These are phyloP conservation scores for Sphaerophoria taeniata DNA, from an alignment of 2,888 invertebrate species.

Conservation along the genomic window DNA sequence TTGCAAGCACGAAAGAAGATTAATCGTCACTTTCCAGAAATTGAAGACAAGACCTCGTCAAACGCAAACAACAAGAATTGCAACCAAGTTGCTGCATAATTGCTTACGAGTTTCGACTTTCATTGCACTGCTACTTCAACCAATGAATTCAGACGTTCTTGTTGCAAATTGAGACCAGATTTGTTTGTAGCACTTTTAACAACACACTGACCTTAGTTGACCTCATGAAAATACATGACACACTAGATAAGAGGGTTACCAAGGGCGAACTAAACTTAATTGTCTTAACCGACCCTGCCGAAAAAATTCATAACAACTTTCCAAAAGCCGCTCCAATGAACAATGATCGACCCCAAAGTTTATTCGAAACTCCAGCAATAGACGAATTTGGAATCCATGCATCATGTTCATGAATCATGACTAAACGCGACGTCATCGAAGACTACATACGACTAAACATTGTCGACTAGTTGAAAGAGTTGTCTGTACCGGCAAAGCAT, in stretches of 20 bases:
- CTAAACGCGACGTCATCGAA: background rate
- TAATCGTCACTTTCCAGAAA: constrained; percentile 63
- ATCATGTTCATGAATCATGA: no score
- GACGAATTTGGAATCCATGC: constrained; percentile 51
- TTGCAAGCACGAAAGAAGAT: constrained; percentile 54
- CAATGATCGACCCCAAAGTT: no score
- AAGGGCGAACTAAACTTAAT: background rate
- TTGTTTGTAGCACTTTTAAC: constrained; percentile 45
- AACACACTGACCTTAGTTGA: constrained; percentile 62
- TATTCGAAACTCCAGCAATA: constrained; percentile 47
- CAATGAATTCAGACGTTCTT: constrained; percentile 47
- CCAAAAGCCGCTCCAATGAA: constrained; percentile 47
- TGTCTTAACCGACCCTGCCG: no score
- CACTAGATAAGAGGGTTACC: background rate
- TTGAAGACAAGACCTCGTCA: constrained; percentile 2
- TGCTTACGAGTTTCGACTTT: constrained; percentile 42
- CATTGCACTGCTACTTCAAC: constrained; percentile 45
- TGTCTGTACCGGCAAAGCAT: constrained; percentile 62
- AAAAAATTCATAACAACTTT: no score
- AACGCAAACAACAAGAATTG: constrained; percentile 33
- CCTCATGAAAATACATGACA: background rate
- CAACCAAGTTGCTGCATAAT: constrained; percentile 59
- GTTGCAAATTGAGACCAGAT: constrained; percentile 68
- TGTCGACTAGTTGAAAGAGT: constrained; percentile 64
- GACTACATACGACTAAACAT: no score